phyloP scores from a whole-genome alignment of 1,140 invertebrate genomes.

The Idris sp. region DNA sequence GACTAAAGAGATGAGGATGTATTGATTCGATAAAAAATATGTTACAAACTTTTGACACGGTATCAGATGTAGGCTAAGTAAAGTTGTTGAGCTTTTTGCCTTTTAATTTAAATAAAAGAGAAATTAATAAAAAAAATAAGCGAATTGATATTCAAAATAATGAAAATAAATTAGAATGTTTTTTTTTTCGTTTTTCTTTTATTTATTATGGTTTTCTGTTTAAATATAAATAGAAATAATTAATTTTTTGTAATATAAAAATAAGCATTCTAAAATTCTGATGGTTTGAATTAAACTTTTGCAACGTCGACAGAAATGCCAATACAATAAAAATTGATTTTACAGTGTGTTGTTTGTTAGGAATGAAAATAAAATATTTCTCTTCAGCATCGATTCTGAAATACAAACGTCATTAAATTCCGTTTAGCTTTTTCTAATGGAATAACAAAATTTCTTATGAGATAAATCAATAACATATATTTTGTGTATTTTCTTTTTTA shows the following conservation, averaged over 20 bases:
- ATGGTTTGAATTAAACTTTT: slow-evolving; percentile 25
- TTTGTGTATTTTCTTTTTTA: too few species aligned
- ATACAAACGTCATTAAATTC: slow-evolving; percentile 16
- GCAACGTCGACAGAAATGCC: slow-evolving; percentile 26
- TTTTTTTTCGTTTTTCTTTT: too few species aligned
- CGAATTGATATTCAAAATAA: too few species aligned
- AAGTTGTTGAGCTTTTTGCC: not conserved
- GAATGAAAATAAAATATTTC: slow-evolving; percentile 30
- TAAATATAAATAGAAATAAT: too few species aligned
- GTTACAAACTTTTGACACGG: slow-evolving; percentile 23
- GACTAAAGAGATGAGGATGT: slow-evolving; percentile 24
- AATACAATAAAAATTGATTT: slow-evolving; percentile 37
- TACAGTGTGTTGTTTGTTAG: slow-evolving; percentile 5
- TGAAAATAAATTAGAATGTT: too few species aligned
- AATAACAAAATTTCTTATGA: too few species aligned
- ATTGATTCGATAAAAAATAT: slow-evolving; percentile 38
- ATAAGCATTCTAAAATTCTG: too few species aligned
- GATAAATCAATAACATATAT: too few species aligned
- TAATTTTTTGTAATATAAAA: too few species aligned
- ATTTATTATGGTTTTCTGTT: too few species aligned
- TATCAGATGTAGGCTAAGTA: slow-evolving; percentile 14
- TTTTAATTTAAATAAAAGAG: not conserved
- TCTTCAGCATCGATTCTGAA: not conserved
- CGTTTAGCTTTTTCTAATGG: too few species aligned
- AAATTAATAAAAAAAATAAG: not conserved